phyloP scores from a whole-genome alignment of 2,888 invertebrate species.

The Apodemia duryi region DNA sequence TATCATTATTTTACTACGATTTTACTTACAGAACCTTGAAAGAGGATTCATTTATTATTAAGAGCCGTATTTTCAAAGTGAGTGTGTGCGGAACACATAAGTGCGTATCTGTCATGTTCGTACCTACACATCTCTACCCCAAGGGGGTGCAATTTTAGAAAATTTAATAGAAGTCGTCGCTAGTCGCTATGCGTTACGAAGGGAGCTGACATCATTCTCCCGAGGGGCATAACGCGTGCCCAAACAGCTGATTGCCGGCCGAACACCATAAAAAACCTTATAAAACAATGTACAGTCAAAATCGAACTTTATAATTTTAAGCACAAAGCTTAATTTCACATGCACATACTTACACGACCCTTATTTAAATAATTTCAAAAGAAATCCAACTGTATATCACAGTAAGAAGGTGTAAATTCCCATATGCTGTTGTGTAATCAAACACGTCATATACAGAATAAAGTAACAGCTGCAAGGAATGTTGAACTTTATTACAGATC shows the following conservation, averaged over 20 bases:
- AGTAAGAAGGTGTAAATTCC: constrained; percentile 45
- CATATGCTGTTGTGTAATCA: constrained; percentile 41
- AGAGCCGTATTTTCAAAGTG: constrained; percentile 5
- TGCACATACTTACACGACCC: constrained; percentile 43
- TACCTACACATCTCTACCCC: constrained; percentile 23
- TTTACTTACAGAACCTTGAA: background rate
- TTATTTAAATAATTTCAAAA: constrained; percentile 38
- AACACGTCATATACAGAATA: constrained; percentile 55
- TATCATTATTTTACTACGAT: background rate
- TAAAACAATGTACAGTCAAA: constrained; percentile 38
- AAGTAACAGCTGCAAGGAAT: constrained; percentile 34
- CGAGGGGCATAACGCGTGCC: constrained; percentile 66
- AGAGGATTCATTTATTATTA: constrained; percentile 11
- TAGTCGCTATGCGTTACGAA: constrained; percentile 39
- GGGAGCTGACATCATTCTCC: constrained; percentile 60
- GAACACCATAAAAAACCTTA: constrained; percentile 68
- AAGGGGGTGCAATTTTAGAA: constrained; percentile 43
- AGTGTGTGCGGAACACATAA: constrained; percentile 4
- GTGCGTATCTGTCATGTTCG: background rate
- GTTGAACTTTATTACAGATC: constrained; percentile 36
- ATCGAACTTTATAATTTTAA: constrained; percentile 28
- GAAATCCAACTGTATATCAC: constrained; percentile 43
- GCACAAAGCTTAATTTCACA: constrained; percentile 28
- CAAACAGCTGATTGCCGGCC: constrained; percentile 74
- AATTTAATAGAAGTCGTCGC: constrained; percentile 56